These are phyloP conservation scores for Gallinago media DNA, from an alignment of 2,113 vertebrate genomes.

Conservation along the genomic window DNA sequence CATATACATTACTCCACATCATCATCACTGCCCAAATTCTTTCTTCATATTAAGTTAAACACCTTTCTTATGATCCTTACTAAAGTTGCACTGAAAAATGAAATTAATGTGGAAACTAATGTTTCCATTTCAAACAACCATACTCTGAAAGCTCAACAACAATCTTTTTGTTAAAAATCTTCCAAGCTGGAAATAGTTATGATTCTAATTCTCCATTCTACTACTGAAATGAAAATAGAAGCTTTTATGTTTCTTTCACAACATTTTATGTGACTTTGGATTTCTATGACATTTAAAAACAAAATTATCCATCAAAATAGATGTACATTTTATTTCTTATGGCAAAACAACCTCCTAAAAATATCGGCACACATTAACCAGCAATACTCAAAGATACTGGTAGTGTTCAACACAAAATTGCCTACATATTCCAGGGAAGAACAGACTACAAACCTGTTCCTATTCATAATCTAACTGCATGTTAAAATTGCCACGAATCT, in stretches of 20 bases:
- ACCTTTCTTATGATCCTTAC: neutral
- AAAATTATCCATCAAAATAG: neutral
- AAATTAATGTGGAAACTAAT: neutral
- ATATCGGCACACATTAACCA: neutral
- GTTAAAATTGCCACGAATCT: neutral
- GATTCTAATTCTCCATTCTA: neutral
- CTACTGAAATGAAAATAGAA: neutral
- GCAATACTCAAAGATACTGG: neutral
- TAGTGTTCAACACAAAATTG: neutral
- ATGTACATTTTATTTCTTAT: neutral
- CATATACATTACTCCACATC: neutral
- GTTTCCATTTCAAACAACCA: neutral
- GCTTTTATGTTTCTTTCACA: neutral
- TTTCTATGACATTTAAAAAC: neutral
- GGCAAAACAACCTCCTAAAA: neutral
- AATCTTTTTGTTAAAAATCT: neutral
- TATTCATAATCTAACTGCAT: neutral
- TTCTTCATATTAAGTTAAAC: neutral
- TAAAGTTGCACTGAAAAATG: neutral
- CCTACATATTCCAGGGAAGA: neutral
- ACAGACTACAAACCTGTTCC: neutral
- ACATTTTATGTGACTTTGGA: neutral
- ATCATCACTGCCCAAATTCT: neutral
- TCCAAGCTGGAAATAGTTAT: neutral
- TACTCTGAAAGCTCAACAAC: neutral